Evolutionary conservation across 2,113 vertebrate species (phyloP).

Genomic region (Dicerorhinus sumatrensis): DNA sequence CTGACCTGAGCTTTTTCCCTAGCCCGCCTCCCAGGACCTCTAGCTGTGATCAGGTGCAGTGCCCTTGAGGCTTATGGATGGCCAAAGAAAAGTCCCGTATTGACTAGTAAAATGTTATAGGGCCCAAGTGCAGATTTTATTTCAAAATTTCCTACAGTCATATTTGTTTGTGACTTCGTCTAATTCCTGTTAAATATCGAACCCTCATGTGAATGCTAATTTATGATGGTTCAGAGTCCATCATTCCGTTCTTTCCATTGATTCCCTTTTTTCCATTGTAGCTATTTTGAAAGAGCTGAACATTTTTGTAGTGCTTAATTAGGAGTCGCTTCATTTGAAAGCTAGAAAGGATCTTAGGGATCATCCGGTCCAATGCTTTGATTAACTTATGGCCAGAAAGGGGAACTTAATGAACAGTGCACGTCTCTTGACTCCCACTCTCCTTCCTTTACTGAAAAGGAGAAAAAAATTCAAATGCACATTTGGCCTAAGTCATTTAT

Average conservation of each 20-base stretch:
- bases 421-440: background rate
- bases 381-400: background rate
- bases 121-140: background rate
- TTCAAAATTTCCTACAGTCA: background rate
- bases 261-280: background rate
- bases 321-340: slow-evolving; percentile 38
- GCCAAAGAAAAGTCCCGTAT: background rate
- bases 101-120: background rate
- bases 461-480: background rate
- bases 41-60: background rate
- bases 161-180: slow-evolving; percentile 37
- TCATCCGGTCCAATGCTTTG: background rate
- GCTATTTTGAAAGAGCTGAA: slow-evolving; percentile 28
- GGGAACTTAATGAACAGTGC: background rate
- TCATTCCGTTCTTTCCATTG: background rate
- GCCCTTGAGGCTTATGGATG: background rate
- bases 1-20: background rate
- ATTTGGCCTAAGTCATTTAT: background rate
- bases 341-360: background rate
- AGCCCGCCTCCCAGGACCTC: background rate
- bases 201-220: background rate
- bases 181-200: slow-evolving; percentile 26
- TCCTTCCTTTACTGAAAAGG: background rate
- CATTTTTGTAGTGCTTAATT: background rate
- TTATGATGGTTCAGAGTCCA: background rate